A percentile compares a stretch with the other conserved stretches of the same genome.
Evolutionary conservation across 2,113 vertebrate species (phyloP).

Genomic region (Dromaius novaehollandiae): DNA sequence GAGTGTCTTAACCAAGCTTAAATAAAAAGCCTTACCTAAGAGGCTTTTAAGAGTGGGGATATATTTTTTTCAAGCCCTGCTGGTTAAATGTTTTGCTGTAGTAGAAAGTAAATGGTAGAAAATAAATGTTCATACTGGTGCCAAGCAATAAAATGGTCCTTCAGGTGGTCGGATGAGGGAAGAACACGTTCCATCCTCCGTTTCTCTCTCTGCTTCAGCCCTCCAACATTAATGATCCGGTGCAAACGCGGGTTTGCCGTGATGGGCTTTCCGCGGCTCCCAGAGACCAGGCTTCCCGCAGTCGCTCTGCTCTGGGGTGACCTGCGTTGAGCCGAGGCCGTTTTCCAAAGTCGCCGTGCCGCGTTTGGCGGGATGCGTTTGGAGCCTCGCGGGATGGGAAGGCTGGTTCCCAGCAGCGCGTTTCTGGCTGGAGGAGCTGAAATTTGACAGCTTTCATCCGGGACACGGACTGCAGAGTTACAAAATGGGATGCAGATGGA

Average conservation of each 20-base stretch:
- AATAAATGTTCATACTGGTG: not conserved
- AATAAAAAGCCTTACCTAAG: not conserved
- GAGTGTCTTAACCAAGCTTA: not conserved
- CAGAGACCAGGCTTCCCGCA: not conserved
- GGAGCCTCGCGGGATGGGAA: not conserved
- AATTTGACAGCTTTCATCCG: fast-evolving
- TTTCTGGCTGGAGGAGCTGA: not conserved
- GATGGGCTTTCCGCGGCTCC: no score
- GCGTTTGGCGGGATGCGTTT: not conserved
- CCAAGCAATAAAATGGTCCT: not conserved
- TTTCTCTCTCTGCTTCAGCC: not conserved
- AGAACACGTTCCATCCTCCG: not conserved
- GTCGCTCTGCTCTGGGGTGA: fast-evolving
- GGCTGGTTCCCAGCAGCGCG: fast-evolving
- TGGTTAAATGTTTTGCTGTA: not conserved
- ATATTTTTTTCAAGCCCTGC: not conserved
- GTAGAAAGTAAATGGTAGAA: not conserved
- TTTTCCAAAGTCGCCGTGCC: not conserved
- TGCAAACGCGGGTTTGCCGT: no score
- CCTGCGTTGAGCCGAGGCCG: fast-evolving
- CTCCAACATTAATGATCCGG: not conserved
- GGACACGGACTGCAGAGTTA: fast-evolving
- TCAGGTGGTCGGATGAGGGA: not conserved
- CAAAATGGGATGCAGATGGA: fast-evolving
- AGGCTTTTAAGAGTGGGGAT: not conserved